These are phyloP conservation scores for Drosophila kanapiae DNA, from an alignment of 1,140 invertebrate genomes.

Conservation along the genomic window DNA sequence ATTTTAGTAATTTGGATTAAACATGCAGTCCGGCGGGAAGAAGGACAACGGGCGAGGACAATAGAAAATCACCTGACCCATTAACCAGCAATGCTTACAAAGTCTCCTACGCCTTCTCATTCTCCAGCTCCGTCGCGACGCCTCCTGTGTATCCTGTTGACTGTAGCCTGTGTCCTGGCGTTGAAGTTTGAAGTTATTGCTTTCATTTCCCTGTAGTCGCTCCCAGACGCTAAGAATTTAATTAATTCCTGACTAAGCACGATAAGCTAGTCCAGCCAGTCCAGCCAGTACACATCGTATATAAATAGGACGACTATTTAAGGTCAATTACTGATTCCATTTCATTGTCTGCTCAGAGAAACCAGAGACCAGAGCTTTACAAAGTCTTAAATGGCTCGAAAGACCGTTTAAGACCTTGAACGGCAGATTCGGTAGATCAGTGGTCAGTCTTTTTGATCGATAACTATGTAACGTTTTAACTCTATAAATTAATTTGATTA, in stretches of 20 bases:
- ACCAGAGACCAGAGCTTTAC: not conserved
- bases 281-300: slow-evolving; percentile 10
- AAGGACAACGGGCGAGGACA: slow-evolving; percentile 64
- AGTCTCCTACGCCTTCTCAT: not conserved
- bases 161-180: slow-evolving; percentile 14
- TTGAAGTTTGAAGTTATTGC: slow-evolving; percentile 81
- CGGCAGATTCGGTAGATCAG: not conserved
- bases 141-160: not conserved
- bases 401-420: not conserved
- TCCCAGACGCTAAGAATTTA: slow-evolving; percentile 75
- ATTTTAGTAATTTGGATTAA: slow-evolving; percentile 82
- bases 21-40: slow-evolving; percentile 69
- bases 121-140: not conserved
- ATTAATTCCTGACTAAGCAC: slow-evolving; percentile 61
- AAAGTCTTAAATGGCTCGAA: not conserved
- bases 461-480: not conserved
- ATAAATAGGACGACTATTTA: slow-evolving; percentile 33
- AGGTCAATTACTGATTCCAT: slow-evolving; percentile 33
- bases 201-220: slow-evolving; percentile 64
- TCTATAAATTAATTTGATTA: not conserved
- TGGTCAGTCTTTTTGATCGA: not conserved
- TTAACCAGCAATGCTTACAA: slow-evolving; percentile 67
- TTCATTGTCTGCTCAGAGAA: slow-evolving; percentile 6
- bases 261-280: slow-evolving; percentile 29
- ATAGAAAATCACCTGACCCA: slow-evolving; percentile 81